Percentiles rank a stretch among this genome's conserved stretches.
phyloP scores from a whole-genome alignment of 2,113 vertebrate genomes.

The Anhinga rufa region DNA sequence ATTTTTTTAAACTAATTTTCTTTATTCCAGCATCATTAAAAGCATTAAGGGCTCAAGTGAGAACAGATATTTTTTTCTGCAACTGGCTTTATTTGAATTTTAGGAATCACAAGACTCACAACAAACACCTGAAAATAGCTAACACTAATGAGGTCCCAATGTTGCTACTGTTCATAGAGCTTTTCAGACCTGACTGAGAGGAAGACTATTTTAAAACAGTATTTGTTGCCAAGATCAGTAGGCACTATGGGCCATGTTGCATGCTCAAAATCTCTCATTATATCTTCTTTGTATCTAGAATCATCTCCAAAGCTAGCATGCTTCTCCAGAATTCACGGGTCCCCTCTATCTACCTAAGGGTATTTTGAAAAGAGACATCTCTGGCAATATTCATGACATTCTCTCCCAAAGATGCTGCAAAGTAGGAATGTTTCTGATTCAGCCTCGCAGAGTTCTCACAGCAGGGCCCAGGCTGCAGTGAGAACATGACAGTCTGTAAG shows the following conservation, averaged over 20 bases:
- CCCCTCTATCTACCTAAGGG: fast-evolving
- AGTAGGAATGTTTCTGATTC: not conserved
- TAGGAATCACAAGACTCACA: not conserved
- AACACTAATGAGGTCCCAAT: not conserved
- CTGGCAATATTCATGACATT: not conserved
- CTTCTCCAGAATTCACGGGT: not conserved
- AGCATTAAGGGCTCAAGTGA: not conserved
- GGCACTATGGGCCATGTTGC: not conserved
- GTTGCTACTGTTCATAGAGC: not conserved
- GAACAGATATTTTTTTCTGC: not conserved
- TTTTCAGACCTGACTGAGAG: not conserved
- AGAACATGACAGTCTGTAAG: not conserved
- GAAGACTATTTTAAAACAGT: not conserved
- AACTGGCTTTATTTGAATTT: not conserved
- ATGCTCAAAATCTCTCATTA: not conserved
- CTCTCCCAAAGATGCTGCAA: not conserved
- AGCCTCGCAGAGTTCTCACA: not conserved
- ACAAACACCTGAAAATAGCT: not conserved
- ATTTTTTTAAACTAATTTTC: not conserved
- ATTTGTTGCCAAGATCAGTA: not conserved
- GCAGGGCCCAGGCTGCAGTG: not conserved
- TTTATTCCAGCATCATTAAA: not conserved
- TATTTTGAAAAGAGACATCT: not conserved
- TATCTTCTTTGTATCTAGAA: not conserved
- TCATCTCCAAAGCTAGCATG: not conserved